Evolutionary conservation across 2,797 vertebrate species (phyloP), one percentile per base, ranked within the genome.

Genomic region (Pangasius mekongensis): DNA sequence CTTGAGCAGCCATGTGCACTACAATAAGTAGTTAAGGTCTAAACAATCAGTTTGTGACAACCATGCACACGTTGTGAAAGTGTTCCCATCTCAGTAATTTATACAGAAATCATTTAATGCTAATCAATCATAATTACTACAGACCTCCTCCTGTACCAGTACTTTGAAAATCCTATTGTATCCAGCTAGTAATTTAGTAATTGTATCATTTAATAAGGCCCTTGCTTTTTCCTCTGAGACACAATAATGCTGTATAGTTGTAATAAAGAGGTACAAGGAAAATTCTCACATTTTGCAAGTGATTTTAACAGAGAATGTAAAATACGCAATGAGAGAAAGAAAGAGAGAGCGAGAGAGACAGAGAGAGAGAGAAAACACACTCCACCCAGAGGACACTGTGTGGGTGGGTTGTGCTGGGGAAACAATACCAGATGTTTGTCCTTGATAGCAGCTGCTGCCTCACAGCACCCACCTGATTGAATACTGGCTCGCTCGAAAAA

Each of bases 381-480:
- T 84, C 82, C 74, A 86, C 86, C 83, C 87, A 64, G 74, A 76
- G 87, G 87, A 78, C 84, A 81, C 88, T 89, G 88, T 33, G 86
- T 89, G 81, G 83, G 84, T 30, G 78, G 78, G 39, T 39, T 87
- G 69, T 52, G 87, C 78, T 16, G 10, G 30, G 84, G 66, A 89
- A 90, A 89, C 87, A 90, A 90, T 85, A 71, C 33, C 73, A 73
- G 87, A 86, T 87, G 60, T 91, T 91, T 89, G 91, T 91, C 92
- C 92, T 91, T 93, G 89, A 91, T 86, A 84, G 83, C 67, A 52
- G 86, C 80, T 47, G n/a, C 84, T 83, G 43, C 86, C 86, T 84
- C 58, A 39, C 69, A 76, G 74, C 4, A 73, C 73, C 83, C 24
- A 67, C 62, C 74, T 90, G 77, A 91, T 86, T 91, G 89, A 93